Percentiles rank a stretch among this genome's conserved stretches.
Conservation (phyloP, 2,888 invertebrate species). For the Aplocera efformata region DNA sequence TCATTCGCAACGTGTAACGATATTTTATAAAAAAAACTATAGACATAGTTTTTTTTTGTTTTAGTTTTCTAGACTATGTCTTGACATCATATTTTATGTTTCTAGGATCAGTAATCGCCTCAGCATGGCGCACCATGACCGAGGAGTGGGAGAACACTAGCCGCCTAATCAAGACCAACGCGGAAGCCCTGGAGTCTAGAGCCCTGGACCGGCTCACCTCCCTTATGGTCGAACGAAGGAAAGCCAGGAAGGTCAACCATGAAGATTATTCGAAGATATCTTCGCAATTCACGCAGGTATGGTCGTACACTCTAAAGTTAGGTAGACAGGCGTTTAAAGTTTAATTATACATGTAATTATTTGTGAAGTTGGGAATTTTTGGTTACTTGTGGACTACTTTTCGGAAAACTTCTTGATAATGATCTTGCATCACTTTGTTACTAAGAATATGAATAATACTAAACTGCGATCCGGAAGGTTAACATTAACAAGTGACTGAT, state of each 20-base stretch:
- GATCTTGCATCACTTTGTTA: too few relatives aligned
- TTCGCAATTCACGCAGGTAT: conserved; percentile 87
- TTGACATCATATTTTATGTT: conserved; percentile 6
- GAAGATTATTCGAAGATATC: conserved; percentile 93
- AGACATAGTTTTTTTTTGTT: too few relatives aligned
- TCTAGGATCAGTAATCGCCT: conserved; percentile 83
- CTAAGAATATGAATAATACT: too few relatives aligned
- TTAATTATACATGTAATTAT: too few relatives aligned
- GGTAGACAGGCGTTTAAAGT: background rate
- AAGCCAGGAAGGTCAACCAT: conserved; percentile 91
- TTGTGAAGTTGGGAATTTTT: too few relatives aligned
- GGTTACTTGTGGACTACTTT: too few relatives aligned
- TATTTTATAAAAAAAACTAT: too few relatives aligned
- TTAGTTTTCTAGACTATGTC: background rate
- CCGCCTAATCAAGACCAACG: conserved; percentile 89
- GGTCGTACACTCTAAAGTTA: conserved; percentile 12
- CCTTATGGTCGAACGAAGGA: conserved; percentile 92
- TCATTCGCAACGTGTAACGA: too few relatives aligned
- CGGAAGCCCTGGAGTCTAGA: conserved; percentile 90
- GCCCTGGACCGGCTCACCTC: conserved; percentile 90
- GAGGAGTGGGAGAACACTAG: conserved; percentile 94
- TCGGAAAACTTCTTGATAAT: too few relatives aligned
- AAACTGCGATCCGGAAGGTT: too few relatives aligned
- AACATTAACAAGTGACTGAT: too few relatives aligned
- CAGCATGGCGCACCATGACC: conserved; percentile 91